Conservation (phyloP, 1,140 invertebrate genomes). For the Globodera rostochiensis region DNA sequence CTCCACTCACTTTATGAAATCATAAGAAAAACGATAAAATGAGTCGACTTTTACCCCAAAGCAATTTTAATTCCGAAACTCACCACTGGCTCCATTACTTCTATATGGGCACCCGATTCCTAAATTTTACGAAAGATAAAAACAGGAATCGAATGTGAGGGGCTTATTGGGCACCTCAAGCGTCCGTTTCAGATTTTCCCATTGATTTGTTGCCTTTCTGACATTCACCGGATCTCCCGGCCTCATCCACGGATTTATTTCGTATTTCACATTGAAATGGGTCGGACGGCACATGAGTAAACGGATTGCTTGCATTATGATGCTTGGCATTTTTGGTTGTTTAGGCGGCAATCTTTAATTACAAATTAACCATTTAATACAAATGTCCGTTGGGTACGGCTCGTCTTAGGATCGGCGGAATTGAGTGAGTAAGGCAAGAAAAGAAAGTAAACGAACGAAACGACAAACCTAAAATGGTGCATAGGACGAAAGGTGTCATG, state of each 20-base stretch:
- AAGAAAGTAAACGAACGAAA: background rate
- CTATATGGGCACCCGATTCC: slow-evolving; percentile 51
- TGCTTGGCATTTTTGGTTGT: background rate
- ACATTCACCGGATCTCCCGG: slow-evolving; percentile 49
- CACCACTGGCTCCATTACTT: slow-evolving; percentile 61
- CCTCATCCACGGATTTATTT: slow-evolving; percentile 63
- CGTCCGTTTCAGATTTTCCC: slow-evolving; percentile 54
- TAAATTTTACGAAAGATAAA: background rate
- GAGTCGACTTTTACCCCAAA: too few species aligned
- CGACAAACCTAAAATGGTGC: background rate
- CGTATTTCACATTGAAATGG: slow-evolving; percentile 50
- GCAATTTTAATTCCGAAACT: slow-evolving; percentile 43
- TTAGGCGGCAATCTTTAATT: background rate
- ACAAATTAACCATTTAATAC: too few species aligned
- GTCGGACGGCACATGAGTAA: slow-evolving; percentile 63
- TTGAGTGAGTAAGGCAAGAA: background rate
- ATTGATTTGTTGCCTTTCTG: slow-evolving; percentile 54
- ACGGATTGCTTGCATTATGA: background rate
- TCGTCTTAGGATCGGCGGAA: too few species aligned
- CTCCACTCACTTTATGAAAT: too few species aligned
- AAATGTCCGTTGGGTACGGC: too few species aligned
- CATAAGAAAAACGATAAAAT: too few species aligned
- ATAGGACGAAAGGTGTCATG: background rate
- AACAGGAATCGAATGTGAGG: background rate
- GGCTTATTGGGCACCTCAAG: slow-evolving; percentile 41